Evolutionary conservation across 2,113 vertebrate species (phyloP).

Genomic region (Octodon degus): DNA sequence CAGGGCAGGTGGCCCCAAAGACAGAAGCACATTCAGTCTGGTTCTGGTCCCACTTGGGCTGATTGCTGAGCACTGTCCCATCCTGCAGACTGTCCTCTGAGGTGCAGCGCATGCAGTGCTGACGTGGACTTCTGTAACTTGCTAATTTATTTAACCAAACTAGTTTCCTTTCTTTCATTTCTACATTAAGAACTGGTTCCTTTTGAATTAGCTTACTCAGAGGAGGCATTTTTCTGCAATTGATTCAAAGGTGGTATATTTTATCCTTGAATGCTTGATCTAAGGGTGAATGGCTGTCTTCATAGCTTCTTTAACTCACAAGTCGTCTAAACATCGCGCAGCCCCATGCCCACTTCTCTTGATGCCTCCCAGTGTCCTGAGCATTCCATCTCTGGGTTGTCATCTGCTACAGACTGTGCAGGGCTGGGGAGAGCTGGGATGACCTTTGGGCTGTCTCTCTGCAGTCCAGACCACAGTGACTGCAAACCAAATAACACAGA

Average conservation of each 20-base stretch:
- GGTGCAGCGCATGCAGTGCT: neutral
- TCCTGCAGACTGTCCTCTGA: neutral
- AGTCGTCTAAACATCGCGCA: neutral
- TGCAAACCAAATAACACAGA: neutral
- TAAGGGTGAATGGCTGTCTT: neutral
- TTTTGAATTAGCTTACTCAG: neutral
- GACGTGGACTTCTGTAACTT: neutral
- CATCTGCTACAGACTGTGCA: neutral
- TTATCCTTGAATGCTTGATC: neutral
- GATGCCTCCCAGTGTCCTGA: neutral
- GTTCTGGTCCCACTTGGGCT: neutral
- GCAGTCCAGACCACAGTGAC: neutral
- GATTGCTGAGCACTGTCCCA: fast-evolving
- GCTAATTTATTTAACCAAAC: neutral
- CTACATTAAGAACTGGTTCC: neutral
- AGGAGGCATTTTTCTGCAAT: neutral
- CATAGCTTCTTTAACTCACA: neutral
- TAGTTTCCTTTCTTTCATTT: neutral
- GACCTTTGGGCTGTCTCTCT: neutral
- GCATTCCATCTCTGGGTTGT: neutral
- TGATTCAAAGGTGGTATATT: neutral
- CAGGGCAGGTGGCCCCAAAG: fast-evolving
- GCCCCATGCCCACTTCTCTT: neutral
- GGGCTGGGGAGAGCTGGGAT: neutral
- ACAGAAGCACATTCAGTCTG: neutral